These are phyloP conservation scores for Petrosia ficiformis DNA, from an alignment of 37 sponge, comb jelly and placozoan species.

Conservation along the genomic window DNA sequence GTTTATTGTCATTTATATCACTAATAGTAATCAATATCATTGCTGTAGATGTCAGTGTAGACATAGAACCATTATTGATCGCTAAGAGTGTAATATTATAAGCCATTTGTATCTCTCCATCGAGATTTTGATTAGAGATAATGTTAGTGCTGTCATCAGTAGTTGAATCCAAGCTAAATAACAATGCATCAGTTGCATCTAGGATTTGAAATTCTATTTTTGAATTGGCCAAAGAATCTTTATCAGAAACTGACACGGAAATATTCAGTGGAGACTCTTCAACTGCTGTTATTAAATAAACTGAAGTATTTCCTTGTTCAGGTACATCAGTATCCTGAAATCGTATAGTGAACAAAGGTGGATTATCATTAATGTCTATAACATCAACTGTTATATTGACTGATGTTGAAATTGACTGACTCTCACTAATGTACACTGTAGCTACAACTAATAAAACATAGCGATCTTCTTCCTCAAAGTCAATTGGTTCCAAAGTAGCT, in stretches of 20 bases:
- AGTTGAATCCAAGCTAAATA: conserved; percentile 23
- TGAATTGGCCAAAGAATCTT: conserved; percentile 42
- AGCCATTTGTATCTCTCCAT: conserved; percentile 26
- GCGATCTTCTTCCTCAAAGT: conserved; percentile 10
- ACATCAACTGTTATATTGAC: conserved; percentile 16
- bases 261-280: too few relatives aligned
- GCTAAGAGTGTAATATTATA: conserved; percentile 39
- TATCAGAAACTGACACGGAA: conserved; percentile 30
- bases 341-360: conserved; percentile 47
- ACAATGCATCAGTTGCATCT: conserved; percentile 26
- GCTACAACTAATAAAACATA: conserved; percentile 9
- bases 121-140: conserved; percentile 26
- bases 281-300: too few relatives aligned
- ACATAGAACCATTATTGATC: conserved; percentile 32
- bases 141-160: conserved; percentile 24
- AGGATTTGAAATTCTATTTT: conserved; percentile 19
- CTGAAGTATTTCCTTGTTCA: too few relatives aligned
- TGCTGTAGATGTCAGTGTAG: conserved; percentile 20
- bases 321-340: too few relatives aligned
- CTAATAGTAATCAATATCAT: conserved; percentile 12
- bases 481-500: too few relatives aligned
- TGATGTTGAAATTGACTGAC: neutral
- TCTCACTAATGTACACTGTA: conserved; percentile 35
- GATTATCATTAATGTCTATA: conserved; percentile 57
- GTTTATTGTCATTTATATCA: conserved; percentile 62